Evolutionary conservation across 2,113 vertebrate genomes (phyloP), one percentile per base, ranked within the genome.

Genomic region (Tychaedon coryphoeus): DNA sequence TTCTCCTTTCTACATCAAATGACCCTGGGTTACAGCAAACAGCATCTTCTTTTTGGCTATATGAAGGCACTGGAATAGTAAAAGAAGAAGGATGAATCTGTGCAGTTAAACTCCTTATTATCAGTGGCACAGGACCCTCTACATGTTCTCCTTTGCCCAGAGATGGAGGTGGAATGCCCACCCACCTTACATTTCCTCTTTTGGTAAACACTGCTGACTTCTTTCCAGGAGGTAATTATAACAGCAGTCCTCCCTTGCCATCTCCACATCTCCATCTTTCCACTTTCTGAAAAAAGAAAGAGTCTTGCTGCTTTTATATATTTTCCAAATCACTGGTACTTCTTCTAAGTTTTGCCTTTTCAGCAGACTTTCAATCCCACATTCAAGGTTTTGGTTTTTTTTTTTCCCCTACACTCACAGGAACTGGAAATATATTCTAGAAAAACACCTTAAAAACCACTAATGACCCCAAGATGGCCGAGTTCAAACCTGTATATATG

Each of bases 381-480:
- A n/a, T 45, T 82, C 22, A 31, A 67, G 26, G 1, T 22, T 10
- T 38, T 5, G 9, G 12, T 1, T 19, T 29, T 18, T 23, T 40
- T 62, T 67, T 73, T 36, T 22, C 0, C 0, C 19, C 34, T 58
- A 42, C 8, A 5, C 13, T 65, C 64, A 23, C 3, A 90, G 75
- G 57, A 72, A 33, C 9, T 57, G 53, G 22, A 78, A 87, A 72
- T 53, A 40, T 14, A 57, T 61, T 69, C 22, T 40, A 69, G 40
- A 60, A 22, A 71, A 75, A 4, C 22, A 3, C 31, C 56, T 65
- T 48, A 24, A 78, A 94, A 86, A 56, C 1, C 34, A 56, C 11
- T 19, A 26, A 57, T 31, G n/a, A 85, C 17, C 3, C 31, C 0
- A 0, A 38, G 15, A 47, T 58, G 17, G 54, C n/a, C 79, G 75